phyloP scores from a whole-genome alignment of 2,797 vertebrate genomes.

The Sebastes matsubarae region DNA sequence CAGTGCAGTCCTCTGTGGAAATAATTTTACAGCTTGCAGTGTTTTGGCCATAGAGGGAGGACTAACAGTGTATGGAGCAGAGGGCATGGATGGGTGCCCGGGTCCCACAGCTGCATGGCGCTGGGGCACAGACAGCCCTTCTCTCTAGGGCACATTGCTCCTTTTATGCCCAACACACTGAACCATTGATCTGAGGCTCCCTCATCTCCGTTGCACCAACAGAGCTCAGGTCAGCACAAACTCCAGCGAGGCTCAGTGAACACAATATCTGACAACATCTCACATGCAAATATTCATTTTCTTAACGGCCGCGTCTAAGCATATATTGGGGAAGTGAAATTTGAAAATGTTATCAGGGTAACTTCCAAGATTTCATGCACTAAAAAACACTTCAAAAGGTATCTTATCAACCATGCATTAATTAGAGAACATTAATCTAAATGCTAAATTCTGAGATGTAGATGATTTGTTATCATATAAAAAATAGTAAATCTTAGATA shows the following conservation, averaged over 20 bases:
- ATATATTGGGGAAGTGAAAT: neutral
- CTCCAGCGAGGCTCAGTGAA: conserved; percentile 12
- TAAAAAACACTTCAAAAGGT: neutral
- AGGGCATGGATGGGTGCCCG: conserved; percentile 71
- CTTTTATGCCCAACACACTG: conserved; percentile 80
- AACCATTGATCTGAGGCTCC: conserved; percentile 73
- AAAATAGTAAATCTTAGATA: neutral
- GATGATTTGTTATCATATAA: neutral
- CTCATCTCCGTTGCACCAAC: conserved; percentile 47
- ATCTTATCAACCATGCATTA: neutral
- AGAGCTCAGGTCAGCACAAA: conserved; percentile 47
- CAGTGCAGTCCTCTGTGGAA: conserved; percentile 8
- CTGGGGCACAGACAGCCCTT: conserved; percentile 76
- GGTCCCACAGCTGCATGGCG: conserved; percentile 72
- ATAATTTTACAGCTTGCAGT: conserved; percentile 43
- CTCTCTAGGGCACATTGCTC: conserved; percentile 78
- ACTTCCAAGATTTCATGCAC: neutral
- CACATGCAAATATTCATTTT: conserved; percentile 31
- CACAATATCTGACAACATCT: conserved; percentile 35
- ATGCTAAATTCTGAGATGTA: neutral
- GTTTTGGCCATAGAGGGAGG: conserved; percentile 40
- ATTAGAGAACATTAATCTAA: neutral
- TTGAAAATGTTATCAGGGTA: neutral
- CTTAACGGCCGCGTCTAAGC: neutral
- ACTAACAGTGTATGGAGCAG: conserved; percentile 48